Evolutionary conservation across 2,888 invertebrate genomes (phyloP), one percentile per base, ranked within the genome.

Genomic region (Acanthosoma haemorrhoidale): DNA sequence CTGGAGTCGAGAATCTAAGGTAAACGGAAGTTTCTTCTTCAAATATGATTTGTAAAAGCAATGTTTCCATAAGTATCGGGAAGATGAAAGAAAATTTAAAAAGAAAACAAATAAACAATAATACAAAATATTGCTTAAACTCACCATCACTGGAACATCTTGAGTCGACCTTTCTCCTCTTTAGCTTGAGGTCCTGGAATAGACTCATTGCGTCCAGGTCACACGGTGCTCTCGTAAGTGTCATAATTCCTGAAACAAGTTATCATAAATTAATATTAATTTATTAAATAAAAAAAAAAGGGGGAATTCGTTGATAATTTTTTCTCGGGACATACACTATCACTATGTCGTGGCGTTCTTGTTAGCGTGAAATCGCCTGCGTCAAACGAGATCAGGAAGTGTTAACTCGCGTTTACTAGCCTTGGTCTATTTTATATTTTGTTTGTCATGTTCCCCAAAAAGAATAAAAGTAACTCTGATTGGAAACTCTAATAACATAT

Each of bases 151-250:
- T 93, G 83, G 93, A 93, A 86, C 94, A 92, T 85, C 95, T 88
- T 83, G 95, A 94, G 86, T 94, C 94, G 83, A 95, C 92, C 88
- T 96, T 94, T 86, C 94, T 91, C 86, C 95, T 89, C 88, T 96
- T 96, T 84, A 96, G 86, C 87, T 96, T 96, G 86, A 95, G 90
- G 87, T 95, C 94, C 89, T 95, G 94, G 87, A 94, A 95, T 85
- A 95, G 92, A 91, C 94, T 95, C 94, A 95, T 95, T 86, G 92
- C 93, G 91, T 92, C 92, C 87, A 92, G 91, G 89, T 93, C 92
- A 88, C 92, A 93, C 88, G 92, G 92, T 87, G 91, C 90, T 88
- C 92, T 92, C 89, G 92, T 93, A 88, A 93, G 91, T 91, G 93
- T 93, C 93, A 93, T 93, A 92, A 92, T 93, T 92, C 92, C 93